Conservation (phyloP, 2,113 vertebrate species). For the Nyctereutes procyonoides region DNA sequence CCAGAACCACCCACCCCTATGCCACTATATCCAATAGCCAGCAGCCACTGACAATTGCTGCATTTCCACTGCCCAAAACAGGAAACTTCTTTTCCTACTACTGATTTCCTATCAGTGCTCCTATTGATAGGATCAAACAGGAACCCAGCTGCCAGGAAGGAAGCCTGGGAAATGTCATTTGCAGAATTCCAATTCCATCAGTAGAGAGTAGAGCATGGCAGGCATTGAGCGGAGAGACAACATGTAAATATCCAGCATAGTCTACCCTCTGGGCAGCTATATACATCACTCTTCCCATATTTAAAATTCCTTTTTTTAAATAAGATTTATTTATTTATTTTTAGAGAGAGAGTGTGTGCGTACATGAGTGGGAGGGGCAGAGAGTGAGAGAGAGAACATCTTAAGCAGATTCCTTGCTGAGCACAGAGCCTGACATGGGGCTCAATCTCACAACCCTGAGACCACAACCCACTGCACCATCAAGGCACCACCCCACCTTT, state of each 20-base stretch:
- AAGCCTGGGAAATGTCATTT: not conserved
- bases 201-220: not conserved
- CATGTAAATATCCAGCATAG: not conserved
- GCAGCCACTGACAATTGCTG: not conserved
- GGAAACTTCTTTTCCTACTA: conserved; percentile 16
- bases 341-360: not conserved
- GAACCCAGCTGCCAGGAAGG: conserved; percentile 24
- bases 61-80: not conserved
- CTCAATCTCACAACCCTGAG: not conserved
- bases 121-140: not conserved
- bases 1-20: too few relatives aligned
- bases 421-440: not conserved
- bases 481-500: not conserved
- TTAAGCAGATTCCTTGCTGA: not conserved
- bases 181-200: not conserved
- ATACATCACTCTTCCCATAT: not conserved
- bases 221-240: not conserved
- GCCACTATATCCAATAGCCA: not conserved
- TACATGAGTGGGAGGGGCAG: not conserved
- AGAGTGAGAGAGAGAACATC: not conserved
- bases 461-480: not conserved
- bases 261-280: not conserved
- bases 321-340: not conserved
- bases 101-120: not conserved
- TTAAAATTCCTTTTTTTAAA: not conserved